Evolutionary conservation across 2,888 invertebrate genomes (phyloP).

Genomic region (Melanophora roralis): DNA sequence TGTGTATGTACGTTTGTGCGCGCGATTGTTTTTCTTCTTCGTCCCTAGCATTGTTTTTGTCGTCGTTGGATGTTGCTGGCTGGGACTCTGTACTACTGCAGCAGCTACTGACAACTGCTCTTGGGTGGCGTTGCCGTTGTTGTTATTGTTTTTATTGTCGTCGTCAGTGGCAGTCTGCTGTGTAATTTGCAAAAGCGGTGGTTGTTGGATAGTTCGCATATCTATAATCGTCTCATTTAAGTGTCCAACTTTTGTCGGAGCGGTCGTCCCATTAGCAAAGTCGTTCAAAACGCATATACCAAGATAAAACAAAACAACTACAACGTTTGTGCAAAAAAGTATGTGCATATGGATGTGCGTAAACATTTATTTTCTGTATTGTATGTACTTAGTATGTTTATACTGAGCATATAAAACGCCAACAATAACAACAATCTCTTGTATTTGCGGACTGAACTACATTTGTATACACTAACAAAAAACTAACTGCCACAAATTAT

Average conservation of each 20-base stretch:
- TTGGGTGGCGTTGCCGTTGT: conserved; percentile 24
- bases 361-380: background rate
- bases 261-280: conserved; percentile 67
- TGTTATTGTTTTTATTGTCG: conserved; percentile 40
- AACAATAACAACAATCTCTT: conserved; percentile 46
- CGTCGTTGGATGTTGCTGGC: background rate
- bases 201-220: conserved; percentile 66
- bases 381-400: too few species aligned
- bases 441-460: conserved; percentile 37
- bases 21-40: conserved; percentile 54
- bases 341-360: background rate
- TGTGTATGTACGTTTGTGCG: conserved; percentile 26
- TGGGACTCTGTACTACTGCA: conserved; percentile 23
- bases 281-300: conserved; percentile 23
- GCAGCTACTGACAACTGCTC: conserved; percentile 8
- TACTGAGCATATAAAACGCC: too few species aligned
- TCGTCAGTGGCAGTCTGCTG: conserved; percentile 60
- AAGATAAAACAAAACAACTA: conserved; percentile 5
- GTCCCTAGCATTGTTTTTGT: conserved; percentile 34
- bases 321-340: conserved; percentile 16
- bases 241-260: conserved; percentile 76
- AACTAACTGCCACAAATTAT: too few species aligned
- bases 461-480: conserved; percentile 20
- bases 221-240: conserved; percentile 75
- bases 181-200: conserved; percentile 62